Percentiles rank a stretch among this genome's conserved stretches.
These are phyloP conservation scores for Euwallacea similis DNA, from an alignment of 1,140 invertebrate genomes.

Conservation along the genomic window DNA sequence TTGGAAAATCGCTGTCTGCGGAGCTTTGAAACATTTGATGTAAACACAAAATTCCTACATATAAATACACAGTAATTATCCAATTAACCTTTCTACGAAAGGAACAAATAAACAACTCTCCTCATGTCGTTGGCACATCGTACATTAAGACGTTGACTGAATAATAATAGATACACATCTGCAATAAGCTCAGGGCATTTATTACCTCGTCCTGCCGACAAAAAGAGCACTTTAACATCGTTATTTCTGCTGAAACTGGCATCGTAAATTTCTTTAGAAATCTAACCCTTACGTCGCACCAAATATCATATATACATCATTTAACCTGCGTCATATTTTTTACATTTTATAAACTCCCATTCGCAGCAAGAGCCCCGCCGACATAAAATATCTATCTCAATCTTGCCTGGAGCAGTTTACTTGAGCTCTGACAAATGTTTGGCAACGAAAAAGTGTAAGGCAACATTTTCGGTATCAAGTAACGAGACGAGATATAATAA, in stretches of 20 bases:
- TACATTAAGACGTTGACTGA: background rate
- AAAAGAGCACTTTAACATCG: conserved; percentile 3
- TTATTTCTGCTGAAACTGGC: background rate
- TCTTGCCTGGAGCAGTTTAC: conserved; percentile 23
- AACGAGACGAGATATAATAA: conserved; percentile 29
- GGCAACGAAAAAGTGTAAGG: conserved; percentile 21
- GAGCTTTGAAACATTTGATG: too few species aligned
- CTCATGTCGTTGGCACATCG: background rate
- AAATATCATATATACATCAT: conserved; percentile 13
- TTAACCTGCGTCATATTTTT: conserved; percentile 16
- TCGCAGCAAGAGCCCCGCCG: conserved; percentile 1
- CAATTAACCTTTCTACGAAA: too few species aligned
- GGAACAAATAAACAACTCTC: too few species aligned
- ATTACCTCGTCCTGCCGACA: background rate
- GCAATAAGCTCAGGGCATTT: background rate
- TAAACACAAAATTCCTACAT: too few species aligned
- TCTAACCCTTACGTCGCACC: conserved; percentile 6
- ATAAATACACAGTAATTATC: too few species aligned
- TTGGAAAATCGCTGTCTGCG: too few species aligned
- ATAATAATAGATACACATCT: background rate
- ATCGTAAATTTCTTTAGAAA: background rate
- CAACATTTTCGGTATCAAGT: conserved; percentile 27
- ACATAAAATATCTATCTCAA: conserved; percentile 28
- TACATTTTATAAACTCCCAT: conserved; percentile 19
- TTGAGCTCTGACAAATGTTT: conserved; percentile 22